Evolutionary conservation across 2,888 invertebrate genomes (phyloP).

Genomic region (Andrena dorsata): DNA sequence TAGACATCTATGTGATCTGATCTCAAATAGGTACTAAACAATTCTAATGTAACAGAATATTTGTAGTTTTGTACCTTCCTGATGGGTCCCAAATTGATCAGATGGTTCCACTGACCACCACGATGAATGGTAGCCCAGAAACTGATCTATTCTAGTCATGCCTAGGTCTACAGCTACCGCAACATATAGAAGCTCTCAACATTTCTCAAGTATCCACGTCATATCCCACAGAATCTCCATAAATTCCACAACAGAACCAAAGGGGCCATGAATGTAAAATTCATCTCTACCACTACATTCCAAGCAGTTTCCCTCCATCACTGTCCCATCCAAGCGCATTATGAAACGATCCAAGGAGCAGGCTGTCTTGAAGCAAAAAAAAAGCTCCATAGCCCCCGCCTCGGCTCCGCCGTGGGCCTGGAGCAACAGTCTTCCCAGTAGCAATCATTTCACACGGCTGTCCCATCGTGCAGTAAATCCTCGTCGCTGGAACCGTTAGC

Average conservation of each 20-base stretch:
- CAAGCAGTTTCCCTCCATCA: neutral
- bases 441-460: conserved; percentile 61
- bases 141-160: no score
- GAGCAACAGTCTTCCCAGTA: conserved; percentile 34
- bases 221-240: no score
- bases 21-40: neutral
- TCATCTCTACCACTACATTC: no score
- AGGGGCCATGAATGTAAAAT: no score
- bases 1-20: no score
- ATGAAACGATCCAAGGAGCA: neutral
- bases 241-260: no score
- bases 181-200: no score
- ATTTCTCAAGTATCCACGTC: no score
- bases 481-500: conserved; percentile 56
- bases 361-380: neutral
- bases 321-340: no score
- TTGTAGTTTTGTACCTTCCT: neutral
- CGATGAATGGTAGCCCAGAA: no score
- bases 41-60: neutral
- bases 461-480: conserved; percentile 46
- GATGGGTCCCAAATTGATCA: neutral
- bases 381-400: neutral
- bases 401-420: neutral
- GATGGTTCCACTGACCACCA: no score
- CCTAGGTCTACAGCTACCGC: no score